These are phyloP conservation scores for Sicus ferrugineus DNA, from an alignment of 2,888 invertebrate genomes.

Conservation along the genomic window DNA sequence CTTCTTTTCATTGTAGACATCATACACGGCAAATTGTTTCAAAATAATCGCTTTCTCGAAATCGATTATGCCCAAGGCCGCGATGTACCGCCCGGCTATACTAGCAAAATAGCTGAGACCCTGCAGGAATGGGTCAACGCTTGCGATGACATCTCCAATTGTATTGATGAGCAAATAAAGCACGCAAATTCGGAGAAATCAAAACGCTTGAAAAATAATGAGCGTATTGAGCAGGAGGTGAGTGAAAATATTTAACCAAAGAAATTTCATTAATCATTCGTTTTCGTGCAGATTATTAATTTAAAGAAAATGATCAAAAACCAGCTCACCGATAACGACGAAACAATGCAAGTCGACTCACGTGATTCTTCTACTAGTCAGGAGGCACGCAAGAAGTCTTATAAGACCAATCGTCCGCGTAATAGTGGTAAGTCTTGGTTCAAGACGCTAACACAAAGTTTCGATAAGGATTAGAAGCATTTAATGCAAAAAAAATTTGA, in stretches of 20 bases:
- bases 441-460: slow-evolving; percentile 48
- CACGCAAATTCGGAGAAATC: slow-evolving; percentile 88
- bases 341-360: slow-evolving; percentile 80
- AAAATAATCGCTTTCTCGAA: slow-evolving; percentile 91
- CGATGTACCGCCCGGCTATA: slow-evolving; percentile 86
- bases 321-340: slow-evolving; percentile 83
- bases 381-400: slow-evolving; percentile 61
- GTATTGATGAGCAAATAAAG: slow-evolving; percentile 88
- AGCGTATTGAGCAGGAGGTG: slow-evolving; percentile 87
- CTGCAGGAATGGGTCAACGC: slow-evolving; percentile 88
- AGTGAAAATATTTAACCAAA: slow-evolving; percentile 45
- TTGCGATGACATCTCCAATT: slow-evolving; percentile 87
- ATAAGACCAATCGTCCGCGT: slow-evolving; percentile 55
- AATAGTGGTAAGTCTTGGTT: slow-evolving; percentile 52
- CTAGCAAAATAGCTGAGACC: slow-evolving; percentile 81
- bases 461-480: slow-evolving; percentile 38
- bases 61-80: slow-evolving; percentile 94
- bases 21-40: slow-evolving; percentile 94
- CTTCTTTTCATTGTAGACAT: slow-evolving; percentile 71
- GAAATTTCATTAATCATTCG: too few species aligned
- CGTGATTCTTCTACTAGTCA: slow-evolving; percentile 69
- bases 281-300: slow-evolving; percentile 84
- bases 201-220: slow-evolving; percentile 78
- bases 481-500: slow-evolving; percentile 2
- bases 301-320: slow-evolving; percentile 89